A percentile compares a stretch with the other conserved stretches of the same genome.
phyloP scores from a whole-genome alignment of 2,113 vertebrate genomes.

The Urocitellus parryii region DNA sequence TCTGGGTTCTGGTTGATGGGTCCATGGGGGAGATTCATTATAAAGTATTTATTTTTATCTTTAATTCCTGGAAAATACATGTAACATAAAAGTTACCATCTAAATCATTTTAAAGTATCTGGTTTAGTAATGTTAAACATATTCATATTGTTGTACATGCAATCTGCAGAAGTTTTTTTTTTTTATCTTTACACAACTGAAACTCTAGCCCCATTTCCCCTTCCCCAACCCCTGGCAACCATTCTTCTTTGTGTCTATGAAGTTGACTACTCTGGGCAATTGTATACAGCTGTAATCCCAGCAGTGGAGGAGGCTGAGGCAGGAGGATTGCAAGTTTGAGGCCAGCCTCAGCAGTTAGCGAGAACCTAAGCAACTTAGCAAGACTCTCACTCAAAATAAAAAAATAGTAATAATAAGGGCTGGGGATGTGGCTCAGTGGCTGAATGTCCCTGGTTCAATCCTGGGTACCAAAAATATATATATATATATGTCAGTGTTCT shows the following conservation, averaged over 20 bases:
- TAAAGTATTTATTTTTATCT: not conserved
- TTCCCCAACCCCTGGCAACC: not conserved
- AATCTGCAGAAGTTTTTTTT: not conserved
- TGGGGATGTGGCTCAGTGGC: no score
- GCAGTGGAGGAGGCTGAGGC: no score
- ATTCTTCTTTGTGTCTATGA: not conserved
- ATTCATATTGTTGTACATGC: not conserved
- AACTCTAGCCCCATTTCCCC: not conserved
- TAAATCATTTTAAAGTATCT: not conserved
- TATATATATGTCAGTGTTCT: slow-evolving; percentile 39
- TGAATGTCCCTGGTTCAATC: no score
- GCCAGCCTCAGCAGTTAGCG: no score
- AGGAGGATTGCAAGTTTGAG: no score
- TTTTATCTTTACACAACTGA: not conserved
- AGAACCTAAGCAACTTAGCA: no score
- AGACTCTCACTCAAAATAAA: no score
- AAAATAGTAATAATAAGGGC: no score
- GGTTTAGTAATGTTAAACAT: not conserved
- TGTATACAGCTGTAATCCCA: no score
- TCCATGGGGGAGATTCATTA: not conserved
- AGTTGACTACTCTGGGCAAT: not conserved
- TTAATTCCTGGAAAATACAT: slow-evolving; percentile 22
- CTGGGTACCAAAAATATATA: no score
- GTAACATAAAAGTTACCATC: slow-evolving; percentile 11
- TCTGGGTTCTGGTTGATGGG: not conserved